phyloP scores from a whole-genome alignment of 2,888 invertebrate species.

The Taenaris catops region DNA sequence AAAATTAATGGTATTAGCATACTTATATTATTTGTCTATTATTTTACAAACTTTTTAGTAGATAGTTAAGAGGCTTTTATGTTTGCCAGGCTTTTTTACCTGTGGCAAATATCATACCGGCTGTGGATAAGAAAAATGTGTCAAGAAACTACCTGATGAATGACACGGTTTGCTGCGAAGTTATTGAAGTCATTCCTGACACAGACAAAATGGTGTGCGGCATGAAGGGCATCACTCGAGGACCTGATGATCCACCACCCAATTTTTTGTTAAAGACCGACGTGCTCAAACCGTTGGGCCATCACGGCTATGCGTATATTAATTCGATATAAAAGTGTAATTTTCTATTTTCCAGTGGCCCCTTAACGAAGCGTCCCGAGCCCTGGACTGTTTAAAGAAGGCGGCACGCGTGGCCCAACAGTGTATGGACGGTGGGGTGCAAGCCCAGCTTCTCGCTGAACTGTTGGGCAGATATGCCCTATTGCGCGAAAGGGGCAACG shows the following conservation, averaged over 20 bases:
- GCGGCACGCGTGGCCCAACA: conserved; percentile 97
- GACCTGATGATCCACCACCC: conserved; percentile 84
- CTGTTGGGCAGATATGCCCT: conserved; percentile 96
- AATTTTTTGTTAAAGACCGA: no score
- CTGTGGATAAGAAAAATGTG: conserved; percentile 89
- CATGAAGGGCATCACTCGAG: conserved; percentile 88
- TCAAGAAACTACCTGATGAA: conserved; percentile 88
- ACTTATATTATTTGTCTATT: no score
- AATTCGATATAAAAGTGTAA: no score
- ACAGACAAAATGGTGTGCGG: conserved; percentile 93
- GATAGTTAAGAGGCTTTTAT: no score
- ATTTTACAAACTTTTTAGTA: no score
- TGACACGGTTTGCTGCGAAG: conserved; percentile 93
- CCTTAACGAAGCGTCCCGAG: conserved; percentile 94
- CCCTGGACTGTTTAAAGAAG: conserved; percentile 97
- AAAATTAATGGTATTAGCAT: no score
- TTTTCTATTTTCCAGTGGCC: conserved; percentile 62
- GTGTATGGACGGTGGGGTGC: conserved; percentile 98
- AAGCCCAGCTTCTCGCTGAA: conserved; percentile 97
- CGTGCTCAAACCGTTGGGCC: no score
- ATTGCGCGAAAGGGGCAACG: conserved; percentile 94
- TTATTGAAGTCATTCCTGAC: conserved; percentile 91
- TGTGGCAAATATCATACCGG: conserved; percentile 85
- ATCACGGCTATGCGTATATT: no score
- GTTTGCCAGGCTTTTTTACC: conserved; percentile 86